Percentiles rank a stretch among this genome's conserved stretches.
Conservation (phyloP, 2,113 vertebrate genomes). For the Megalops atlanticus region DNA sequence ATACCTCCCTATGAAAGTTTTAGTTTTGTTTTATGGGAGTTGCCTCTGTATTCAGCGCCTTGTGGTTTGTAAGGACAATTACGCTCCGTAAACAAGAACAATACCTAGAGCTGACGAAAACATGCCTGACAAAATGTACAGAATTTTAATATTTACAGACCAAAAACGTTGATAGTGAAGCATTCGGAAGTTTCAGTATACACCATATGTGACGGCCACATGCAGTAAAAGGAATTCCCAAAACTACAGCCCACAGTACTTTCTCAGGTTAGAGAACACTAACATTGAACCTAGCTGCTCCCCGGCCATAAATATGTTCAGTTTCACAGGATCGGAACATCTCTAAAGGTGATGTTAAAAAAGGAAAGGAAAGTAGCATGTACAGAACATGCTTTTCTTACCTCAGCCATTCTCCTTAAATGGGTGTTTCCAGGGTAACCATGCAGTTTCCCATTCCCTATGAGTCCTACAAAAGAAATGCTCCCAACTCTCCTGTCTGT, state of each 20-base stretch:
- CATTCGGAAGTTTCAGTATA: conserved; percentile 19
- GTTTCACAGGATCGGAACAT: conserved; percentile 21
- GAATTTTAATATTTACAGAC: neutral
- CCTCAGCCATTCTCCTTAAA: conserved; percentile 91
- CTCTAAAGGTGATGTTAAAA: neutral
- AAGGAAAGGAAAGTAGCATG: conserved; percentile 18
- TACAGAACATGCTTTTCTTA: conserved; percentile 73
- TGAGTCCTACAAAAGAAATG: conserved; percentile 78
- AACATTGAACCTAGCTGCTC: neutral
- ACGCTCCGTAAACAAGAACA: neutral
- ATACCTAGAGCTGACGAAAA: conserved; percentile 1
- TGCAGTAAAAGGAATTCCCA: neutral
- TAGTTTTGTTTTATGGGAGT: conserved; percentile 37
- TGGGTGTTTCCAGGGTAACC: conserved; percentile 75
- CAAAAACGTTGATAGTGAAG: neutral
- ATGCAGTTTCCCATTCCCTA: conserved; percentile 83
- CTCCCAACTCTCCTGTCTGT: conserved; percentile 79
- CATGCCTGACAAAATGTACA: neutral
- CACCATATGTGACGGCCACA: neutral
- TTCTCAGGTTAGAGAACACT: neutral
- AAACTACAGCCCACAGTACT: neutral
- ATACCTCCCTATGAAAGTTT: conserved; percentile 18
- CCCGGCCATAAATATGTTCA: neutral
- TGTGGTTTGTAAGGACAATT: conserved; percentile 41
- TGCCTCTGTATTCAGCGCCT: conserved; percentile 25